Percentiles rank a stretch among this genome's conserved stretches.
Evolutionary conservation across 2,888 invertebrate genomes (phyloP).

Genomic region (Ramazzottius varieornatus): DNA sequence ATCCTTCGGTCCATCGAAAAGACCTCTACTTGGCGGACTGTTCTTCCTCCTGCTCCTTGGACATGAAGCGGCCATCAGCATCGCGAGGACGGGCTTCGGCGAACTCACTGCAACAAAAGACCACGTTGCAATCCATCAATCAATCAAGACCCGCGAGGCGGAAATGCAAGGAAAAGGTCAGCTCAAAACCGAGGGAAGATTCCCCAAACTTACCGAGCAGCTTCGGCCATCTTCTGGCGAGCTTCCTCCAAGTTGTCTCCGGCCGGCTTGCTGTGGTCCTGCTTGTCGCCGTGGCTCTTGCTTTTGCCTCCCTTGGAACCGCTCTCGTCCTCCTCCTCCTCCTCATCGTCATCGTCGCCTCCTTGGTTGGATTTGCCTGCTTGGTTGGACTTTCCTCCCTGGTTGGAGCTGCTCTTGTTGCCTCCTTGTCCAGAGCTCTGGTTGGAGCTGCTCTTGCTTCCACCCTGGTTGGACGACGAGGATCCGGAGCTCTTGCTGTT

Average conservation of each 20-base stretch:
- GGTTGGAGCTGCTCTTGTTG: too few relatives aligned
- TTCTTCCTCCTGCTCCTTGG: neutral
- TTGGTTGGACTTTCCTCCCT: too few relatives aligned
- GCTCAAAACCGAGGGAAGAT: neutral
- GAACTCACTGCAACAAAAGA: neutral
- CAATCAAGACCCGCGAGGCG: neutral
- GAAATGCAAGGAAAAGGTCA: neutral
- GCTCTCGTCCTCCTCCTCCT: neutral
- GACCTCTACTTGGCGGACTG: too few relatives aligned
- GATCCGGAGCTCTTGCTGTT: neutral
- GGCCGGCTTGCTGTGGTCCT: neutral
- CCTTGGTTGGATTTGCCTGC: neutral
- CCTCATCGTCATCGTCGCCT: neutral
- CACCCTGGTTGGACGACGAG: too few relatives aligned
- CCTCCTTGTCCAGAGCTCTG: too few relatives aligned
- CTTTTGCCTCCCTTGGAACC: neutral
- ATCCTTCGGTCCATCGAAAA: too few relatives aligned
- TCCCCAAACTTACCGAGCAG: neutral
- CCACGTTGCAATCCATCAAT: too few relatives aligned
- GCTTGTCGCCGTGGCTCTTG: neutral
- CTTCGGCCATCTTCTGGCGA: neutral
- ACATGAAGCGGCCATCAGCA: neutral
- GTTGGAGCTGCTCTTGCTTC: too few relatives aligned
- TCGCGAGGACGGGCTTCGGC: neutral
- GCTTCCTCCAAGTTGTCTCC: neutral